Conservation (phyloP, 2,113 vertebrate species). For the Tringa solitaria region DNA sequence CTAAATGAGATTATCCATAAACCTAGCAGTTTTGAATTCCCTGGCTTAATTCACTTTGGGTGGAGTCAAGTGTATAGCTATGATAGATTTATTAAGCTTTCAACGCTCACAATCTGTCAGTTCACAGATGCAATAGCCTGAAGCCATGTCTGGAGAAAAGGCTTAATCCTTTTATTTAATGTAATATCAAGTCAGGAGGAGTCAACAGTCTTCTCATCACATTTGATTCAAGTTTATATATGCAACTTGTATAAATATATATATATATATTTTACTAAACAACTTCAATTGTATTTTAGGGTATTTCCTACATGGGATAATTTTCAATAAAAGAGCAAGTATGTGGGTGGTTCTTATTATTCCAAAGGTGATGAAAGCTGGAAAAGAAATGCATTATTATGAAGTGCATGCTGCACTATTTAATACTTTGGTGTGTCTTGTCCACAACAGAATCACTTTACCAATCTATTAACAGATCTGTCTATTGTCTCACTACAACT, state of each 20-base stretch:
- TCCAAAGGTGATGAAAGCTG: background rate
- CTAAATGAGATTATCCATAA: background rate
- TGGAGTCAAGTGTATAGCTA: background rate
- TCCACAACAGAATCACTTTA: background rate
- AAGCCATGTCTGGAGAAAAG: slow-evolving; percentile 19
- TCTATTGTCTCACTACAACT: background rate
- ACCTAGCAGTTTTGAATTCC: background rate
- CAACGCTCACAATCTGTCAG: background rate
- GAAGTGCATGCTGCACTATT: background rate
- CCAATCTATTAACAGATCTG: background rate
- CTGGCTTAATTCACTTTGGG: background rate
- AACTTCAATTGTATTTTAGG: background rate
- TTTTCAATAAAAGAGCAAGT: background rate
- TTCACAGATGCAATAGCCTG: slow-evolving; percentile 12
- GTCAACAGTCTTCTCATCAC: background rate
- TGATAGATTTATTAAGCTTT: slow-evolving; percentile 21
- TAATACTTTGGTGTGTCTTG: background rate
- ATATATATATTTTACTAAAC: background rate
- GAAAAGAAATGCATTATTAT: background rate
- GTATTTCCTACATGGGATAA: background rate
- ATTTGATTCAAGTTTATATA: background rate
- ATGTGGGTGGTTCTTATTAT: background rate
- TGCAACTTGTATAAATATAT: background rate
- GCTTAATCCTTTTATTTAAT: slow-evolving; percentile 37
- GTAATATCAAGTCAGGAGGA: background rate